Evolutionary conservation across 1,140 invertebrate genomes (phyloP).

Genomic region (Panagrolaimus sp.): DNA sequence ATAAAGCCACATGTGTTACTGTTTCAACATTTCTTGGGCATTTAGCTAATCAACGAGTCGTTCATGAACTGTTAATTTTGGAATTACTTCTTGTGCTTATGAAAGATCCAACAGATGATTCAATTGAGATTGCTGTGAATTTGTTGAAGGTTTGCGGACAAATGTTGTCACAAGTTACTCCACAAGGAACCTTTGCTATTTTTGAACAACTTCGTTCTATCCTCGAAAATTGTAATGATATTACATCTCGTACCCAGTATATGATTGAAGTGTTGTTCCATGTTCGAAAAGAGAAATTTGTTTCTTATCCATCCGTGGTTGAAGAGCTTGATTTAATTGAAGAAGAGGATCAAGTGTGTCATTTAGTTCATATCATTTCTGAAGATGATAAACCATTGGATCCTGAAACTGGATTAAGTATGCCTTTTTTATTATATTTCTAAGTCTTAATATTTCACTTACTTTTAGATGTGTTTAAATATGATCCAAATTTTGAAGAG

Average conservation of each 20-base stretch:
- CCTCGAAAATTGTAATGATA: constrained; percentile 64
- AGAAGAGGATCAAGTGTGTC: constrained; percentile 93
- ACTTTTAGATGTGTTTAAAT: constrained; percentile 85
- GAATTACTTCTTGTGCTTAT: constrained; percentile 87
- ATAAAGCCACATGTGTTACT: constrained; percentile 84
- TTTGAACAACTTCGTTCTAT: constrained; percentile 91
- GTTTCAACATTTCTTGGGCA: constrained; percentile 88
- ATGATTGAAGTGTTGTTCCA: constrained; percentile 98
- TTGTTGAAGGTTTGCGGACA: constrained; percentile 94
- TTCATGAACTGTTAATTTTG: constrained; percentile 87
- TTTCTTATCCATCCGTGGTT: constrained; percentile 77
- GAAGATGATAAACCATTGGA: constrained; percentile 61
- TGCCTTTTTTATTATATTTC: constrained; percentile 59
- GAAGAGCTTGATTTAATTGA: constrained; percentile 88
- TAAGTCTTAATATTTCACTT: constrained; percentile 11
- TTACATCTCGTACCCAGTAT: constrained; percentile 86
- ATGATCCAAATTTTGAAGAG: constrained; percentile 80
- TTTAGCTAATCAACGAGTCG: constrained; percentile 89
- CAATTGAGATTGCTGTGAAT: constrained; percentile 89
- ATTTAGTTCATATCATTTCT: constrained; percentile 78
- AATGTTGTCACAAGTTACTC: constrained; percentile 83
- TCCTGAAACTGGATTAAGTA: constrained; percentile 80
- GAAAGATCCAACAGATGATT: constrained; percentile 90
- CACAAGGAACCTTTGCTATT: constrained; percentile 82
- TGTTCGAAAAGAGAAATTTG: constrained; percentile 87